These are phyloP conservation scores for Leptocoma aspasia DNA, from an alignment of 2,113 vertebrate genomes.

Conservation along the genomic window DNA sequence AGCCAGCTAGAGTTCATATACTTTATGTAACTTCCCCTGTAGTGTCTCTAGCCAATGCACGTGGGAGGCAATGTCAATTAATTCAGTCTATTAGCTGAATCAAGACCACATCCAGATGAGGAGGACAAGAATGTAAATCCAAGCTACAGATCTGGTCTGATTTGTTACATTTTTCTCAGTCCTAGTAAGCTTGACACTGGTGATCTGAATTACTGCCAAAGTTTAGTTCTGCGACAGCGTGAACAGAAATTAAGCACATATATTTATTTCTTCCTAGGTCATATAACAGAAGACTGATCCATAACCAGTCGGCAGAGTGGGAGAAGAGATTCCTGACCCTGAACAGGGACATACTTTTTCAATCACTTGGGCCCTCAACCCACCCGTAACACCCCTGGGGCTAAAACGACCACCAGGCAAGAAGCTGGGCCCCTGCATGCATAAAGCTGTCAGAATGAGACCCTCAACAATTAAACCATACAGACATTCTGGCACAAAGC, in stretches of 20 bases:
- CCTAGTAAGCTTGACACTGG: background rate
- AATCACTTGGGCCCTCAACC: background rate
- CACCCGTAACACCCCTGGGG: background rate
- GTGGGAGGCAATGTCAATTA: background rate
- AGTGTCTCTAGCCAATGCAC: background rate
- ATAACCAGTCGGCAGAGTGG: background rate
- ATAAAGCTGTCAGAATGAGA: background rate
- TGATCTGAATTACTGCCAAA: background rate
- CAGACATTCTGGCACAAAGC: background rate
- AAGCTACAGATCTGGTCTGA: background rate
- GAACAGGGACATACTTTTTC: background rate
- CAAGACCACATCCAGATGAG: slow-evolving; percentile 1
- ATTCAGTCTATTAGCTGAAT: background rate
- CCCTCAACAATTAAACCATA: background rate
- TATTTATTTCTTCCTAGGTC: background rate
- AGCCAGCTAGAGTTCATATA: background rate
- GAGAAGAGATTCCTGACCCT: background rate
- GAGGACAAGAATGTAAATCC: background rate
- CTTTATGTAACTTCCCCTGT: background rate
- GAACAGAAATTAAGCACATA: background rate
- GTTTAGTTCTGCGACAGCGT: background rate
- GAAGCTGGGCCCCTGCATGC: background rate
- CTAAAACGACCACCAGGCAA: background rate
- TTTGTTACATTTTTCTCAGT: slow-evolving; percentile 4
- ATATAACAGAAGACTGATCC: background rate